Conservation (phyloP, 2,888 invertebrate genomes). For the Coelinius sp. region DNA sequence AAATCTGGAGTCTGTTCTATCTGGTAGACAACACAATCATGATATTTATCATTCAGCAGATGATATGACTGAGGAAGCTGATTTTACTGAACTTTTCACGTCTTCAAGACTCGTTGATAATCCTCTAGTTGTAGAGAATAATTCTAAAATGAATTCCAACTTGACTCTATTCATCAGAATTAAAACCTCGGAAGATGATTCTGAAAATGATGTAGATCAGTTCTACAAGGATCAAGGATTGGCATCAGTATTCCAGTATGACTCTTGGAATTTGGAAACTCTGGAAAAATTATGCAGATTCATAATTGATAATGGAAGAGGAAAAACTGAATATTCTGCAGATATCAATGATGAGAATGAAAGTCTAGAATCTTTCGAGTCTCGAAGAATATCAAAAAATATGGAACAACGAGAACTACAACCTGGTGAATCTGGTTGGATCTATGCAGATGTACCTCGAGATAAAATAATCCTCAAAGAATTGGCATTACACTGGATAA, state of each 20-base stretch:
- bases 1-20: slow-evolving; percentile 75
- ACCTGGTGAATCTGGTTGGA: slow-evolving; percentile 63
- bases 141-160: slow-evolving; percentile 62
- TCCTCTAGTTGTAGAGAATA: slow-evolving; percentile 72
- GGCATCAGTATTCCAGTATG: slow-evolving; percentile 76
- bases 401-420: neutral
- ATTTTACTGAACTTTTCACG: slow-evolving; percentile 68
- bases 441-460: slow-evolving; percentile 71
- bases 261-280: slow-evolving; percentile 73
- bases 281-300: slow-evolving; percentile 73
- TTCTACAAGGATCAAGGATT: slow-evolving; percentile 76
- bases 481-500: slow-evolving; percentile 73
- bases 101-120: slow-evolving; percentile 73
- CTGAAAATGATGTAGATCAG: slow-evolving; percentile 72
- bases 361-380: slow-evolving; percentile 30
- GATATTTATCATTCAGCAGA: slow-evolving; percentile 58
- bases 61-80: slow-evolving; percentile 70
- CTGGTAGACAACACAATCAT: no score
- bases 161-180: slow-evolving; percentile 75
- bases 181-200: slow-evolving; percentile 55
- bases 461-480: slow-evolving; percentile 66
- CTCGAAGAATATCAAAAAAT: neutral
- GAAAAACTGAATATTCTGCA: slow-evolving; percentile 72
- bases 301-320: slow-evolving; percentile 70
- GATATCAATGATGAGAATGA: slow-evolving; percentile 71